Evolutionary conservation across 2,797 vertebrate species (phyloP), one percentile per base, ranked within the genome.

Genomic region (Halcyon chelicuti): DNA sequence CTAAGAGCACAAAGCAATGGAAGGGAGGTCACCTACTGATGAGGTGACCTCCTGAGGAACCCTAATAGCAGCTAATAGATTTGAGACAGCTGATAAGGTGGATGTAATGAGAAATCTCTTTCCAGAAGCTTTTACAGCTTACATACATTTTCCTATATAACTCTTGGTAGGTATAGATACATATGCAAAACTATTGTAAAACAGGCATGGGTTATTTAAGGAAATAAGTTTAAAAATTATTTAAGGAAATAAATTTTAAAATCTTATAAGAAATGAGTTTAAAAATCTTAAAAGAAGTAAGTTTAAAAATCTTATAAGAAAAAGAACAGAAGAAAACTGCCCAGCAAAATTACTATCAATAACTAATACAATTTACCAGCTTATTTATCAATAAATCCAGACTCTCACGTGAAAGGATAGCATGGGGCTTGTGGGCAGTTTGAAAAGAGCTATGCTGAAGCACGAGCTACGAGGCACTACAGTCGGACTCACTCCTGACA

Each of bases 401-500:
- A 68, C 51, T 20, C 13, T 47, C 40, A 37, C 0, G 2, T 13
- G 35, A 14, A 73, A 88, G 62, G 16, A 13, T 5, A 75, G 35
- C 29, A 76, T 62, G 73, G 31, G 83, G 37, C 4, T 26, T 14
- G 8, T 9, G 62, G 49, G 62, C 71, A 67, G 49, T 88, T 65
- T 71, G 6, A 18, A 57, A 22, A 39, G 33, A 60, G 12, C 14
- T 14, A 6, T 10, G 46, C 29, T 7, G 39, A 25, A 57, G 67
- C n/a, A 52, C 0, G 7, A 80, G 66, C 65, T 60, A 15, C 3
- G 5, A 23, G 68, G 17, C 68, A 54, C 63, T 63, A 21, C 7
- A 33, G 7, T 15, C 8, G 55, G 80, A 97, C 99, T 99, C 98
- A 99, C 99, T 98, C 95, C 5, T 33, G 98, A 96, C 99, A 99